A percentile compares a stretch with the other conserved stretches of the same genome.
These are phyloP conservation scores for Diarsia mendica DNA, from an alignment of 2,888 invertebrate genomes.

Conservation along the genomic window DNA sequence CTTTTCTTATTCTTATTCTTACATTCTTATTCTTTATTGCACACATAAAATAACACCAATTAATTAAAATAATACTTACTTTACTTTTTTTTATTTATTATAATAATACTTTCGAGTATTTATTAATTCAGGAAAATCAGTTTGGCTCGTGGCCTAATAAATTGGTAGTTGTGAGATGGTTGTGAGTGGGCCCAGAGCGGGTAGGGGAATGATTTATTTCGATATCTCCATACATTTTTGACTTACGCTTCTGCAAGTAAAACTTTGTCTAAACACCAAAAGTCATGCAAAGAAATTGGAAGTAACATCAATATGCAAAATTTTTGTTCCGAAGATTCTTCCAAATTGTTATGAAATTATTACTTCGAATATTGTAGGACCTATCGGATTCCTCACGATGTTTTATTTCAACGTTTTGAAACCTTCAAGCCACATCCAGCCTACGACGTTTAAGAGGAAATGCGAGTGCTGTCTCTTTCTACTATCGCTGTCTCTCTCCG, in stretches of 20 bases:
- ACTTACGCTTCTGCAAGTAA: background rate
- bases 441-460: background rate
- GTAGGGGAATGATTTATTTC: background rate
- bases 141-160: background rate
- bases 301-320: conserved; percentile 54
- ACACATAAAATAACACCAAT: too few species aligned
- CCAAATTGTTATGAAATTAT: conserved; percentile 52
- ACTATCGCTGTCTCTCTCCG: too few species aligned
- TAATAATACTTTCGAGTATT: too few species aligned
- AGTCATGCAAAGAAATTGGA: conserved; percentile 28
- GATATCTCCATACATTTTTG: background rate
- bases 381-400: background rate
- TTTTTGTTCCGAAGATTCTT: conserved; percentile 34
- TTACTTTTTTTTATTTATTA: too few species aligned
- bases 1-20: too few species aligned
- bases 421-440: background rate
- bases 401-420: background rate
- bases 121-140: too few species aligned
- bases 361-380: background rate
- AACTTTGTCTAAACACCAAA: conserved; percentile 35
- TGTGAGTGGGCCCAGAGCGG: too few species aligned
- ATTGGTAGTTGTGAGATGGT: too few species aligned
- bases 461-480: too few species aligned
- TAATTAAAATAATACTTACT: too few species aligned
- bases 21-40: too few species aligned